Percentiles rank a stretch among this genome's conserved stretches.
These are phyloP conservation scores for Chymomyza costata DNA, from an alignment of 1,140 invertebrate genomes.

Conservation along the genomic window DNA sequence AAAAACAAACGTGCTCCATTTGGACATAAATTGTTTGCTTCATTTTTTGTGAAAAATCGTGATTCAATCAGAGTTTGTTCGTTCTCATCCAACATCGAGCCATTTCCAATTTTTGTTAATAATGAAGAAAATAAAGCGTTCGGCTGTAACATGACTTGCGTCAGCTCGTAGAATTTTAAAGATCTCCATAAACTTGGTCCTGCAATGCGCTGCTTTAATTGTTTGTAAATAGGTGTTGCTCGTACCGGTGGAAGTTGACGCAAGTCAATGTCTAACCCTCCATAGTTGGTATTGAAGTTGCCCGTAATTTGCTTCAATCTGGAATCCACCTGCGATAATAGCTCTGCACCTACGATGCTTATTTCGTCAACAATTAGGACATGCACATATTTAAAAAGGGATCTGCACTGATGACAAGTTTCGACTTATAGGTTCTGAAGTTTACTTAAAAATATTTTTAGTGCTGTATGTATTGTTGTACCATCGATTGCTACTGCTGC, in stretches of 20 bases:
- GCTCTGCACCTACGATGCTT: conserved; percentile 44
- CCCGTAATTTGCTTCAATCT: conserved; percentile 43
- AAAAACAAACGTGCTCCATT: background rate
- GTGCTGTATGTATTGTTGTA: conserved; percentile 49
- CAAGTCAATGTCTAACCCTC: conserved; percentile 36
- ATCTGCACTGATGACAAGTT: conserved; percentile 16
- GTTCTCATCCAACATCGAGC: conserved; percentile 4
- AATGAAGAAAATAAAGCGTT: conserved; percentile 37
- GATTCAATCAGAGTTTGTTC: conserved; percentile 17
- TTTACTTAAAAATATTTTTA: conserved; percentile 22
- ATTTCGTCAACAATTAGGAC: conserved; percentile 42
- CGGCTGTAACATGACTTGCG: conserved; percentile 45
- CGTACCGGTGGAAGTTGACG: conserved; percentile 36
- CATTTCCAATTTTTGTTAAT: conserved; percentile 58
- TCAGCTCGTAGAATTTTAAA: conserved; percentile 43
- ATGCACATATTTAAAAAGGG: conserved; percentile 30
- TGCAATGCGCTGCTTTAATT: conserved; percentile 22
- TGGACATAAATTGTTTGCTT: background rate
- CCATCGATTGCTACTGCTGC: conserved; percentile 56
- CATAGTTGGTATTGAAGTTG: conserved; percentile 25
- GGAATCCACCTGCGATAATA: conserved; percentile 33
- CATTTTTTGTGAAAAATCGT: background rate
- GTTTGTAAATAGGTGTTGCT: conserved; percentile 36
- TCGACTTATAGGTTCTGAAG: conserved; percentile 13
- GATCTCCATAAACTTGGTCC: conserved; percentile 33